Conservation (phyloP, 2,888 invertebrate species). For the Taphrorychus bicolor region DNA sequence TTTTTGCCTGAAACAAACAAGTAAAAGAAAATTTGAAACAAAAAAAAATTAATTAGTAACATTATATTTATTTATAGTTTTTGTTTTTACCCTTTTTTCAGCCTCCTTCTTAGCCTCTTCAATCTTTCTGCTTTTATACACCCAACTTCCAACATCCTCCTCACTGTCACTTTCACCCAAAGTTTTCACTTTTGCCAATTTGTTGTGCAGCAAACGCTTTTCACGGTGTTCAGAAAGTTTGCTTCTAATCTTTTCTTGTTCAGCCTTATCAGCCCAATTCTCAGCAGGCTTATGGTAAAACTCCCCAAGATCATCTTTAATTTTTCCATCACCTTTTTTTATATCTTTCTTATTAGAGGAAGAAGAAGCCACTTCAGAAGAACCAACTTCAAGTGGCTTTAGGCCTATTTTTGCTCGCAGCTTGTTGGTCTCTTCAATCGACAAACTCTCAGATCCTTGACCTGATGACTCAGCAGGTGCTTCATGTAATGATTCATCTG, state of each 20-base stretch:
- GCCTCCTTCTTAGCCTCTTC: constrained; percentile 85
- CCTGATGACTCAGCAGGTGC: constrained; percentile 51
- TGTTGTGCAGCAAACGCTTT: constrained; percentile 77
- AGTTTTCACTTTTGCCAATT: constrained; percentile 65
- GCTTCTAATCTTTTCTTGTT: constrained; percentile 82
- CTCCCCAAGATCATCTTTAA: constrained; percentile 71
- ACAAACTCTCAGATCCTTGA: constrained; percentile 66
- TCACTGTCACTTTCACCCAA: constrained; percentile 79
- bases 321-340: constrained; percentile 61
- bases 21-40: background rate
- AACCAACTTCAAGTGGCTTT: constrained; percentile 82
- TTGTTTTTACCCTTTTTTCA: constrained; percentile 82
- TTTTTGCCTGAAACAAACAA: constrained; percentile 74
- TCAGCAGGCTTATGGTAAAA: constrained; percentile 88
- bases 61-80: no score
- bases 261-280: constrained; percentile 75
- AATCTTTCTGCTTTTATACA: constrained; percentile 77
- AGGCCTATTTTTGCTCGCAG: constrained; percentile 91
- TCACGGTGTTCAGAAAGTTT: constrained; percentile 80
- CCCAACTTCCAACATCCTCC: constrained; percentile 82
- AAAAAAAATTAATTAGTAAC: constrained; percentile 47
- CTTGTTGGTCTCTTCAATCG: constrained; percentile 86
- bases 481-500: constrained; percentile 7
- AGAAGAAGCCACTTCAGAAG: constrained; percentile 29
- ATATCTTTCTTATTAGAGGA: constrained; percentile 1